Evolutionary conservation across 2,797 vertebrate species (phyloP).

Genomic region (Enteromius radiatus): DNA sequence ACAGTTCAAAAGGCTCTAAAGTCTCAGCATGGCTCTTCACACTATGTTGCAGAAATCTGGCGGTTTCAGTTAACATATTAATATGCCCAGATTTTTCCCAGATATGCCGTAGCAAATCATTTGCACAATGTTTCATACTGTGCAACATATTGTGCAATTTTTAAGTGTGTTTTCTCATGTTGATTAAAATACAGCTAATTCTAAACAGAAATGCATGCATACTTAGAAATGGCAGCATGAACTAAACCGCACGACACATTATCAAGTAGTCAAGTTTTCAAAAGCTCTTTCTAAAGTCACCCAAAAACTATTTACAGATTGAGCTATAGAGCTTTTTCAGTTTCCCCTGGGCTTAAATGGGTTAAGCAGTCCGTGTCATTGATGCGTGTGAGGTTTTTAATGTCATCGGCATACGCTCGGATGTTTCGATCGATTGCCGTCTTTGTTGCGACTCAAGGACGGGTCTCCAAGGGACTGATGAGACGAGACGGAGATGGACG

Average conservation of each 20-base stretch:
- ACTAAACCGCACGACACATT: not conserved
- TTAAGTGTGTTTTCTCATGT: not conserved
- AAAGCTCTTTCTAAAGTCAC: constrained; percentile 2
- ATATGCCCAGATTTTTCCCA: constrained; percentile 8
- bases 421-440: constrained; percentile 74
- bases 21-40: constrained; percentile 16
- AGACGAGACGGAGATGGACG: constrained; percentile 64
- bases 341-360: constrained; percentile 21
- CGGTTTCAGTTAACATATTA: constrained; percentile 18
- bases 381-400: constrained; percentile 66
- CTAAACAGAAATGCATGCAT: not conserved
- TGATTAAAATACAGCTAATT: not conserved
- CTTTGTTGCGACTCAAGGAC: constrained; percentile 80
- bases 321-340: not conserved
- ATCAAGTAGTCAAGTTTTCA: constrained; percentile 15
- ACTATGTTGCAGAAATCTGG: constrained; percentile 3
- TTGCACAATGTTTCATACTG: constrained; percentile 17
- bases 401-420: constrained; percentile 66
- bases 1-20: constrained; percentile 9
- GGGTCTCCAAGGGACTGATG: constrained; percentile 65
- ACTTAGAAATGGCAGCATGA: not conserved
- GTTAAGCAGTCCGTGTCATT: constrained; percentile 43
- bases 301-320: not conserved
- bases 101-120: not conserved
- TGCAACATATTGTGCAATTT: constrained; percentile 27